Evolutionary conservation across 2,888 invertebrate species (phyloP), one percentile per base, ranked within the genome.

Genomic region (Diarsia mendica): DNA sequence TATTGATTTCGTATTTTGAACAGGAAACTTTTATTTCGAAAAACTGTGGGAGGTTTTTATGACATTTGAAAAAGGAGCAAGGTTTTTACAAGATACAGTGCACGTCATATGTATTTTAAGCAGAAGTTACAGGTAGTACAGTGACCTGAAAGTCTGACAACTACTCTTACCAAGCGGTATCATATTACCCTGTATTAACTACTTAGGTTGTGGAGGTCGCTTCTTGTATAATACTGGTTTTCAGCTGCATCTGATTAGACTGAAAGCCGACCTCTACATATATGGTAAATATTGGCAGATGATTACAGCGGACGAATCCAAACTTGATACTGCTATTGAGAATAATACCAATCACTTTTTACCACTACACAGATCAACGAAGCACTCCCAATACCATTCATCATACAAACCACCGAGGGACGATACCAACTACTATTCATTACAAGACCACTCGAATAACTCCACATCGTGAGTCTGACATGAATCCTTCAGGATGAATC

Each of bases 1-100:
- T 60, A 75, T 81, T 23, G 75, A 49, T 53, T 66, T 44, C n/a
- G 15, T 28, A 58, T 28, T 58, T 28, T 58, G 58, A 28, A 28
- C 28, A 18, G 18, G 18, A 28, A 58, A 18, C 15, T 28, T 58
- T 58, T 28, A 28, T 58, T 28, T 28, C 1, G 28, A 0, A 58
- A 28, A 3, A 58, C 3, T 58, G 55, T 15, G 18, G 18, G 9
- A 0, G 58, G 28, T 58, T 28, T 49, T 58, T 28, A 58, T 28
- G 15, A 28, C 8, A 28, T 58, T 18, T 58, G 15, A 28, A 18
- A 18, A 28, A 0, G 15, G 3, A 10, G 8, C 28, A 28, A 15
- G 58, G 28, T 58, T 28, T 55, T 53, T 55, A 3, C 15, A 18
- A 53, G 3, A 23, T 6, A 55, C 15, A 55, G 15, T 55, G 39